Evolutionary conservation across 64 coral and sea anemone species (phyloP).

Genomic region (Montipora foliosa): DNA sequence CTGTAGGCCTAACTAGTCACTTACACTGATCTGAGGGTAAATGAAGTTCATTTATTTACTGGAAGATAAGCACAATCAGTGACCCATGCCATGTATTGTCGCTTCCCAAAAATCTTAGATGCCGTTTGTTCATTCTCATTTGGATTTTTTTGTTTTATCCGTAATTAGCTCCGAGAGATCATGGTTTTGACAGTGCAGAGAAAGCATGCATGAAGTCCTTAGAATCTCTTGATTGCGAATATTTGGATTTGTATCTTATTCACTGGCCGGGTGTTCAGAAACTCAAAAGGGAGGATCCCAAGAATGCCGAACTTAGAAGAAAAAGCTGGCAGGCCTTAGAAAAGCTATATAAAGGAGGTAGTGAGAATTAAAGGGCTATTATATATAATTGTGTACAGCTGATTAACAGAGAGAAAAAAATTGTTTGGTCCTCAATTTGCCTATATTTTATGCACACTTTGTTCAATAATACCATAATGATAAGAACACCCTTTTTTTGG

Average conservation of each 20-base stretch:
- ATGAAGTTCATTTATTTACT: no score
- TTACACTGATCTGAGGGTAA: no score
- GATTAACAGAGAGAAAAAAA: not conserved
- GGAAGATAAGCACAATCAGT: no score
- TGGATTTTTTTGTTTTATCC: not conserved
- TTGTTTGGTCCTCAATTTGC: not conserved
- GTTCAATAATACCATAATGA: no score
- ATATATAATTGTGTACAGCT: not conserved
- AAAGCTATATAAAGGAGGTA: constrained; percentile 78
- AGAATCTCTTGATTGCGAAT: constrained; percentile 57
- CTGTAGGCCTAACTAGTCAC: no score
- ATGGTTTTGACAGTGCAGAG: constrained; percentile 78
- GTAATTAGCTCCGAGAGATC: constrained; percentile 73
- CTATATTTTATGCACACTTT: no score
- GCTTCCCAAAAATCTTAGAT: no score
- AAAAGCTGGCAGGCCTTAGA: constrained; percentile 89
- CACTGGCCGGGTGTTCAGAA: constrained; percentile 93
- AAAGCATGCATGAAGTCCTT: constrained; percentile 75
- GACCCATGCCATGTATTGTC: no score
- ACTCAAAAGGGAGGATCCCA: constrained; percentile 83
- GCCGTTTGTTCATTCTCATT: not conserved
- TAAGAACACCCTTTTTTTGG: no score
- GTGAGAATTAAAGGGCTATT: no score
- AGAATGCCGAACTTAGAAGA: constrained; percentile 66
- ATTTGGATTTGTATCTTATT: constrained; percentile 87